Base-by-base conservation (phyloP, 2,888 invertebrate genomes). In the Cistogaster globosa region DNA sequence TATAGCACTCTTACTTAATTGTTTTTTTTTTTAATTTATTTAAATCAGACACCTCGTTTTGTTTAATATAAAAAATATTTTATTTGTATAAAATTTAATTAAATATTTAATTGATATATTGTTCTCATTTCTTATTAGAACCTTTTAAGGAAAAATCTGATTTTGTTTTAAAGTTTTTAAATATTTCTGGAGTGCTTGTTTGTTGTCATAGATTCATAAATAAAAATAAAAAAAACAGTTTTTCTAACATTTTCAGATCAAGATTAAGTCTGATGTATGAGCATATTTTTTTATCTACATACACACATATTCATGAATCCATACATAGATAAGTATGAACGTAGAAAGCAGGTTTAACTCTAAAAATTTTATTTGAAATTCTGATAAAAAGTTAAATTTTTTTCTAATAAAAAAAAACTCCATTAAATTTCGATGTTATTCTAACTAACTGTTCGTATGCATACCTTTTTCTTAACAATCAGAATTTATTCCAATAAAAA, bases 381-480 rank as follows among this genome's bases (percentile, higher is more conserved):
- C 32, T 42, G 38, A 38, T 65, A 67, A 63, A 53, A 55, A 55
- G 6, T n/a, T 22, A 20, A 14, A 63, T 62, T 62, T 38, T 38
- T 62, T n/a, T 12, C 2, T 36, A 8, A 26, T 0, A 16, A 22
- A 9, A 74, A 62, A 26, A 62, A 48, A 51, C 22, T 74, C 67
- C 36, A 36, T n/a, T 48, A 22, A 68, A 68, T 51, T 32, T 65
- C 63, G n/a, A 16, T 71, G 69, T 76, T 76, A 51, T 76, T 53
- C 18, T n/a, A 60, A 71, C 76, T 69, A 65, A 53, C 68, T 65
- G 55, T 18, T 78, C 20, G 26, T 48, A 20, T 62, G 62, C 26
- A 67, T 67, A 83, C 58, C 71, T 78, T 45, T 38, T 55, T 38
- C 55, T 45, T 83, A 32, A 48, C 69, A 72, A 68, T 78, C 83